Percentiles rank a stretch among this genome's conserved stretches.
phyloP scores from a whole-genome alignment of 2,888 invertebrate genomes.

The Tipula unca region DNA sequence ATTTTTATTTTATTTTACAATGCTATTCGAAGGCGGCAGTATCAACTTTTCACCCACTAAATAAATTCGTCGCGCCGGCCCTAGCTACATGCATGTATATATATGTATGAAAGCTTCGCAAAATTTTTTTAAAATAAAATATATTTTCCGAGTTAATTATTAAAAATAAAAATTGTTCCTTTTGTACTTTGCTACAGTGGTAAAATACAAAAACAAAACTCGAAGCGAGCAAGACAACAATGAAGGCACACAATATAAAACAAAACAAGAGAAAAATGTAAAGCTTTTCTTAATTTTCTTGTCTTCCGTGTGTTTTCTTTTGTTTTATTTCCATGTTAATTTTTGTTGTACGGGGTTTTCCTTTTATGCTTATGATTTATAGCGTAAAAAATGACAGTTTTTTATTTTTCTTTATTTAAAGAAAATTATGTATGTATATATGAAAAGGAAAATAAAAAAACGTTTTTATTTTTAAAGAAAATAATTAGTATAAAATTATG shows the following conservation, averaged over 20 bases:
- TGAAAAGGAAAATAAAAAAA: neutral
- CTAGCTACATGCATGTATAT: too few relatives aligned
- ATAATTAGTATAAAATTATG: neutral
- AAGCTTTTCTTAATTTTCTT: neutral
- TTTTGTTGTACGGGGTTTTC: neutral
- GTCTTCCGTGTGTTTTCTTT: neutral
- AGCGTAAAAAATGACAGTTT: neutral
- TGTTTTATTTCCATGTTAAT: neutral
- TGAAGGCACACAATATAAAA: too few relatives aligned
- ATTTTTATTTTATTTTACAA: too few relatives aligned
- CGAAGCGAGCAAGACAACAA: neutral
- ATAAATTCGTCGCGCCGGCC: too few relatives aligned
- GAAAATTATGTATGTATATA: neutral
- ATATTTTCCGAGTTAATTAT: neutral
- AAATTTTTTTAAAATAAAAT: neutral
- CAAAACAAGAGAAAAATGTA: neutral
- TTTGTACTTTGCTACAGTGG: neutral
- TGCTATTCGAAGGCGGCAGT: too few relatives aligned
- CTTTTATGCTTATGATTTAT: neutral
- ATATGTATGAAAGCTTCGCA: neutral
- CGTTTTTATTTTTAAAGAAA: neutral
- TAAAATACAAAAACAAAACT: neutral
- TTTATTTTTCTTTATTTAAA: neutral
- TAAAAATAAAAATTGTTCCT: neutral
- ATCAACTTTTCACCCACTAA: too few relatives aligned